Evolutionary conservation across 2,797 vertebrate species (phyloP).

Genomic region (Chelon labrosus): DNA sequence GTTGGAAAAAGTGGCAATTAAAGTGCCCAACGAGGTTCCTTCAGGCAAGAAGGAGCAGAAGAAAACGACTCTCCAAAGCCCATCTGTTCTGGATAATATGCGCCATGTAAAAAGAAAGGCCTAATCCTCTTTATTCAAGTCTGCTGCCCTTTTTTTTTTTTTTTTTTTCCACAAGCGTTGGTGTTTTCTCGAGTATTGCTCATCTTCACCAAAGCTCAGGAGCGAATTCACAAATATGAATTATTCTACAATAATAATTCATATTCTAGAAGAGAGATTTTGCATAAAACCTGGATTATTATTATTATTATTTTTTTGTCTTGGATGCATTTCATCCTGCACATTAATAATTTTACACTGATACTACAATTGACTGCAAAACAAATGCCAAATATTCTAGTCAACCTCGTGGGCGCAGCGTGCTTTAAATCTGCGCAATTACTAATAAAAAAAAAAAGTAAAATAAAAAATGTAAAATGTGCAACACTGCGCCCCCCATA

Average conservation of each 20-base stretch:
- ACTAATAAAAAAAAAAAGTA: too few species aligned
- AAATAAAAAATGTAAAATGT: too few species aligned
- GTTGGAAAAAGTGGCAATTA: conserved; percentile 98
- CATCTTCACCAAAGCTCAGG: conserved; percentile 45
- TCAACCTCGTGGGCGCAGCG: neutral
- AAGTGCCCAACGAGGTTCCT: conserved; percentile 92
- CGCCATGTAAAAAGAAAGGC: conserved; percentile 87
- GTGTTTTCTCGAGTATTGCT: conserved; percentile 62
- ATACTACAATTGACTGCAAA: neutral
- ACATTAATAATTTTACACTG: too few species aligned
- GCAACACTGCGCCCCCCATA: too few species aligned
- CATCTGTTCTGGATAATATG: conserved; percentile 89
- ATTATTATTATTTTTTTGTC: too few species aligned
- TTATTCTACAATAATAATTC: too few species aligned
- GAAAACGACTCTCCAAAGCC: conserved; percentile 86
- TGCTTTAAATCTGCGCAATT: conserved; percentile 8
- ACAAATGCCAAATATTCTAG: neutral
- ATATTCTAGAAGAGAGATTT: neutral
- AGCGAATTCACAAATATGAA: neutral
- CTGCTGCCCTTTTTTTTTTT: conserved; percentile 79
- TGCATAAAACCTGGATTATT: too few species aligned
- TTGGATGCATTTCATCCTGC: too few species aligned
- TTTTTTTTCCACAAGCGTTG: conserved; percentile 62
- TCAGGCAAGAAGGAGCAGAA: conserved; percentile 83
- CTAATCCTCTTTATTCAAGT: conserved; percentile 87